Base-by-base conservation (phyloP, 2,113 vertebrate genomes). In the Trematocara zebra region DNA sequence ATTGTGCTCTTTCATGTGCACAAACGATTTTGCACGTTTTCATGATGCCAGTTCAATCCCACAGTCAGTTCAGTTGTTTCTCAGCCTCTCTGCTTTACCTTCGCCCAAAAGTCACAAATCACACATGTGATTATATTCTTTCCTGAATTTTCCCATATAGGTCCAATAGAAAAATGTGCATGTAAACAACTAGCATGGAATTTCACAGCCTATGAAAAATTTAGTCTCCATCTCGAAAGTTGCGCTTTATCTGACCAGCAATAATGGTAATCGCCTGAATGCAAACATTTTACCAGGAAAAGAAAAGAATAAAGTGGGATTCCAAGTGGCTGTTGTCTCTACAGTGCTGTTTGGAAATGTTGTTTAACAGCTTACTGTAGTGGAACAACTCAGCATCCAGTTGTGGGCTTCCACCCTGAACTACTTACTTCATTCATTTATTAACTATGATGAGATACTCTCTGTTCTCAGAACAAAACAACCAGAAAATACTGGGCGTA, bases 101-200 rank as follows among this genome's bases (percentile, higher is more conserved):
- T 67, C 17, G 53, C 33, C 47, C 80, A 89, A 87, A 94, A 88
- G 87, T 91, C 87, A 81, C 37, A 42, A 15, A 49, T 74, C 69
- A 31, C 23, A 47, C 2, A 3, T 5, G 42, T 17, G 9, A 42
- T 49, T 49, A 47, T 49, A 74, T 49, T 28, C 15, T 76, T 76
- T 76, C 42, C 42, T 31, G 44, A 51, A 76, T 51, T 51, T 76
- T 31, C 26, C 17, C 44, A 76, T 74, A 74, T 1, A 44, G 26
- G 52, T 82, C 7, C 79, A 49, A 74, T 28, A 56, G 18, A 59
- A 11, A 54, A 59, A n/a, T 26, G 28, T 5, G 3, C 8, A 52
- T 81, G 59, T 57, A 57, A 20, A 20, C 18, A 72, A 26, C 23
- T 59, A 28, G 11, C 15, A 31, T 44, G 37, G 9, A 59, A 28